phyloP scores from a whole-genome alignment of 1,140 invertebrate genomes.

The Listronotus bonariensis region DNA sequence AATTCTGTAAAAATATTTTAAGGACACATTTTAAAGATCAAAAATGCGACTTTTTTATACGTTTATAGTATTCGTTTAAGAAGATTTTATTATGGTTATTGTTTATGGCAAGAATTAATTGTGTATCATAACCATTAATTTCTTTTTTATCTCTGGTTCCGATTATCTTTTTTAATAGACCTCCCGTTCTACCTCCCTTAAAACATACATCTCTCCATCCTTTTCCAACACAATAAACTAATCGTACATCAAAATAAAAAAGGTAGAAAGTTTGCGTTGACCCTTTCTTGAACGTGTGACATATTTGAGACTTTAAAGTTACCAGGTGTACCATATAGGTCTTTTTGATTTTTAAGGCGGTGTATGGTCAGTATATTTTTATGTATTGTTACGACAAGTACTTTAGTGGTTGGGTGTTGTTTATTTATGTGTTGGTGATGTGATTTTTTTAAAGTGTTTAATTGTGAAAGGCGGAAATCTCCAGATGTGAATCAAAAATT shows the following conservation, averaged over 20 bases:
- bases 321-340: constrained; percentile 12
- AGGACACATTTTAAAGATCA: no score
- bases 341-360: constrained; percentile 10
- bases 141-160: no score
- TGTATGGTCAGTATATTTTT: constrained; percentile 30
- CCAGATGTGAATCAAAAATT: no score
- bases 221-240: constrained; percentile 9
- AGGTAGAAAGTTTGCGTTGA: constrained; percentile 35
- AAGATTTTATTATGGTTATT: no score
- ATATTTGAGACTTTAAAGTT: constrained; percentile 28
- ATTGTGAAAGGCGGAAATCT: no score
- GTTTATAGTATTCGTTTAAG: no score
- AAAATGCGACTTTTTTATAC: no score
- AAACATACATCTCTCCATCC: neutral
- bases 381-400: constrained; percentile 13
- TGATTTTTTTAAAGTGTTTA: no score
- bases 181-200: constrained; percentile 21
- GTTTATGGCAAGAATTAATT: no score
- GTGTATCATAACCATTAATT: no score
- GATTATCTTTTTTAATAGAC: no score
- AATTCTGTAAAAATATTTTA: no score
- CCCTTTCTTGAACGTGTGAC: constrained; percentile 45
- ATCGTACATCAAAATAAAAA: constrained; percentile 15
- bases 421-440: neutral
- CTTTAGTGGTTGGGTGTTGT: neutral